These are phyloP conservation scores for Cepaea nemoralis DNA, from an alignment of 1,140 invertebrate genomes.

Conservation along the genomic window DNA sequence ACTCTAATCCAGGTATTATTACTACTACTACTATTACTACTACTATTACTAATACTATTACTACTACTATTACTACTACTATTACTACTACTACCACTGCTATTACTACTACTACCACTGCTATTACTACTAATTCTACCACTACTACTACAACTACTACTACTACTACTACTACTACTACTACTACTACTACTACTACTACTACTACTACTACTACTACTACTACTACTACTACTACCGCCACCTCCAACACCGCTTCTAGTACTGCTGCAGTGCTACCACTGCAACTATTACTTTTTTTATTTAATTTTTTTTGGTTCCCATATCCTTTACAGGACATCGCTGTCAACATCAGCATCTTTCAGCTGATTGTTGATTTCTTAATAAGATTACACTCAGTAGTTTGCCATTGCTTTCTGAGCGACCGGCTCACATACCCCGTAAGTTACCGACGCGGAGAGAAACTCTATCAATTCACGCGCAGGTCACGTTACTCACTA, in stretches of 20 bases:
- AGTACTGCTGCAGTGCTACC: too few species aligned
- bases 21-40: neutral
- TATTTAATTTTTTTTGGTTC: too few species aligned
- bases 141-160: conserved; percentile 22
- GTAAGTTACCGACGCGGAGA: too few species aligned
- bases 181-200: conserved; percentile 26
- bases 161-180: conserved; percentile 30
- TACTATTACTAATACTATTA: neutral
- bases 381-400: too few species aligned
- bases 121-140: neutral
- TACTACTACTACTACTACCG: neutral
- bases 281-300: neutral
- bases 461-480: too few species aligned
- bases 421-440: too few species aligned
- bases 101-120: neutral
- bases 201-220: neutral
- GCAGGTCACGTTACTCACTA: too few species aligned
- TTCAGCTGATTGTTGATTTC: too few species aligned
- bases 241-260: neutral
- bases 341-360: too few species aligned
- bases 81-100: conserved; percentile 22
- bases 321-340: too few species aligned
- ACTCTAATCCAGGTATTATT: neutral
- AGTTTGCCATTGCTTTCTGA: too few species aligned
- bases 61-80: conserved; percentile 28